Percentiles rank a stretch among this genome's conserved stretches.
Evolutionary conservation across 2,888 invertebrate genomes (phyloP).

Genomic region (Cheilosia urbana): DNA sequence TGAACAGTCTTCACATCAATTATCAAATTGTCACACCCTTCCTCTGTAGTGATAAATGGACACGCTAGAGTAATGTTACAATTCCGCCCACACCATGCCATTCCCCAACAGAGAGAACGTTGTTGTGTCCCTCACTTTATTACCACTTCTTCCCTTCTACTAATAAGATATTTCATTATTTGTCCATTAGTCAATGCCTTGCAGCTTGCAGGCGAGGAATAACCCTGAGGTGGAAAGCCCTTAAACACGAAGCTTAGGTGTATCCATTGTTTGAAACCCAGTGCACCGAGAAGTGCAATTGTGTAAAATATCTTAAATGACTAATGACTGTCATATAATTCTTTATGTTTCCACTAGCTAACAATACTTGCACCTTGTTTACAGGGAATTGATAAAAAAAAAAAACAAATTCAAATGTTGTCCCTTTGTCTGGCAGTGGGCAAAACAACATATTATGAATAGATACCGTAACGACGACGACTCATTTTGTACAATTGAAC

Average conservation of each 20-base stretch:
- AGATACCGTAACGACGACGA: background rate
- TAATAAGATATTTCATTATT: slow-evolving; percentile 54
- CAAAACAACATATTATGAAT: background rate
- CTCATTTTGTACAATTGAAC: slow-evolving; percentile 1
- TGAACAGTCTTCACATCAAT: slow-evolving; percentile 13
- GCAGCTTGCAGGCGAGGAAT: slow-evolving; percentile 25
- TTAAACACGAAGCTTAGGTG: slow-evolving; percentile 2
- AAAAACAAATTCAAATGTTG: slow-evolving; percentile 48
- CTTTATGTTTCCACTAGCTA: slow-evolving; percentile 18
- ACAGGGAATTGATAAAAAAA: background rate
- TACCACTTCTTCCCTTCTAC: slow-evolving; percentile 19
- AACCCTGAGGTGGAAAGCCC: slow-evolving; percentile 13
- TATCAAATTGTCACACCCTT: slow-evolving; percentile 20
- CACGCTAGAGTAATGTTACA: slow-evolving; percentile 11
- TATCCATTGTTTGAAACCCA: slow-evolving; percentile 2
- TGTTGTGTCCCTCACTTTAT: slow-evolving; percentile 15
- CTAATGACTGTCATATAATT: slow-evolving; percentile 43
- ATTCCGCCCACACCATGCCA: background rate
- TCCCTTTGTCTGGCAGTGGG: slow-evolving; percentile 7
- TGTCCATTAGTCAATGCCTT: slow-evolving; percentile 54
- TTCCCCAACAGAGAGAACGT: background rate
- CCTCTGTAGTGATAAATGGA: slow-evolving; percentile 29
- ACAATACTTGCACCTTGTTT: background rate
- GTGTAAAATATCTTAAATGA: slow-evolving; percentile 34
- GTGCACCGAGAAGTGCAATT: slow-evolving; percentile 26